Base-by-base conservation (phyloP, 1,140 invertebrate genomes). In the Cylas formicarius region DNA sequence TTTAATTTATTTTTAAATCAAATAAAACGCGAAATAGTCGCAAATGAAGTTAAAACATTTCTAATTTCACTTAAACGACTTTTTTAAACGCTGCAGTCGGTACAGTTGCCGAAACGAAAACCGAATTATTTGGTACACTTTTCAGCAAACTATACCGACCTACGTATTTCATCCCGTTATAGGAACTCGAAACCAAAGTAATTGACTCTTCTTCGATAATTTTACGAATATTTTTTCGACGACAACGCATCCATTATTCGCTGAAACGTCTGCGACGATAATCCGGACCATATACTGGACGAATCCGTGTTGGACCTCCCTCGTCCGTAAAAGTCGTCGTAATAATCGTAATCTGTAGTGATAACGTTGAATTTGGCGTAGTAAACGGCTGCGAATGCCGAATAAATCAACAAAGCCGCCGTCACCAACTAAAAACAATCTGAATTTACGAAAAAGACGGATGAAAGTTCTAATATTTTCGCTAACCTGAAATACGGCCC, bases 311-410 rank as follows among this genome's bases (percentile, higher is more conserved):
- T 49, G 13, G 56, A 56, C 26, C 58, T 53, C 37, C 70, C 57
- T 36, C 60, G 56, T 32, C 72, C 76, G 33, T 73, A 63, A 57
- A 75, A 75, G 44, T 69, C 70, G 36, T 71, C 70, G 32, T 72
- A 58, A 58, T 84, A 82, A 58, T 84, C 81, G 60, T 82, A 81
- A 50, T 85, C 82, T 18, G 76, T 76, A 6, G 78, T 72, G 33
- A 84, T 73, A 6, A 83, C 82, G 65, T 86, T 87, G 53, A 86
- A 84, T 63, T 86, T 87, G 16, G 85, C 84, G 62, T 86, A 89
- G 66, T 87, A 89, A 57, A 87, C 80, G 32, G 85, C 84, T 0
- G 85, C 84, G 48, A 87, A 77, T 32, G 82, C 82, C 10, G 84
- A 85, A 68, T 89, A 89, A 41, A 87, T 78, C 2, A 89, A 72